Conservation (phyloP, 2,797 vertebrate genomes). For the Scolopax bukidnonensis region DNA sequence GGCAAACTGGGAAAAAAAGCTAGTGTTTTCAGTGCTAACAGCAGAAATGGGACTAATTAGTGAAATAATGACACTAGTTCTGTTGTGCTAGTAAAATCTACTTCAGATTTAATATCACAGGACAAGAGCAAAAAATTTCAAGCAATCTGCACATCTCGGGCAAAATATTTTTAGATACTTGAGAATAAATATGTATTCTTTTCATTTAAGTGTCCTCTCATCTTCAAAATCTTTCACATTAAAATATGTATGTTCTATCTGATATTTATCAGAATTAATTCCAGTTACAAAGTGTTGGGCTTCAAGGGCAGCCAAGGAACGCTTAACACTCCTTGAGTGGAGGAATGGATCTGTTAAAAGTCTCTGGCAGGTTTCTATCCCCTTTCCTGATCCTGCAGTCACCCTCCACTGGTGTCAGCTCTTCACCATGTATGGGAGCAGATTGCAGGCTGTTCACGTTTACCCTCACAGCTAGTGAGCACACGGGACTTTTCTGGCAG, state of each 20-base stretch:
- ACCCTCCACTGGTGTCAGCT: not conserved
- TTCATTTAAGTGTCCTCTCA: not conserved
- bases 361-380: not conserved
- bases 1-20: not conserved
- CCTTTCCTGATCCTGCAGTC: not conserved
- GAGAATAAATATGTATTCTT: not conserved
- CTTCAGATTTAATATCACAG: conserved; percentile 8
- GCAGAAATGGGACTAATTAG: conserved; percentile 56
- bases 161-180: not conserved
- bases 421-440: not conserved
- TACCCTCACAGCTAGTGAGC: not conserved
- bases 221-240: not conserved
- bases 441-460: not conserved
- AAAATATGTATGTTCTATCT: not conserved
- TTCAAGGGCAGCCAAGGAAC: not conserved
- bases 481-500: not conserved
- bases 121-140: not conserved
- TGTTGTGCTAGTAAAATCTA: conserved; percentile 17
- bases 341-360: not conserved
- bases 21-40: conserved; percentile 18
- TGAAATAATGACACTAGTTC: conserved; percentile 22
- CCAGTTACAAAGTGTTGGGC: not conserved
- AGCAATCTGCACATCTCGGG: not conserved
- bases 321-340: not conserved
- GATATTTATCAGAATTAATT: not conserved